Conservation (phyloP, 2,888 invertebrate genomes). For the Atrina japonica region DNA sequence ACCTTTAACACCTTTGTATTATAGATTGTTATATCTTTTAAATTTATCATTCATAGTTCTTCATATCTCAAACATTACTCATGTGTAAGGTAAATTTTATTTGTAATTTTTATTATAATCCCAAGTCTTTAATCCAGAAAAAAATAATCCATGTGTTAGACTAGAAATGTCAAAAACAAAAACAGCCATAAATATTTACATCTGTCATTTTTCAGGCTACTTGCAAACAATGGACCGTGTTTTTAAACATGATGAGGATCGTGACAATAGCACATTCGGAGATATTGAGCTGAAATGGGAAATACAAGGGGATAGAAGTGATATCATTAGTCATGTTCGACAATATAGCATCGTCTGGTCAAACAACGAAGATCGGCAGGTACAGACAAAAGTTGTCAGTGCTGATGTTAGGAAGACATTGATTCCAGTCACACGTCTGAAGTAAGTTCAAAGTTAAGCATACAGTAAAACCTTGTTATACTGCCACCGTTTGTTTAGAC, state of each 20-base stretch:
- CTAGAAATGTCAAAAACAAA: not conserved
- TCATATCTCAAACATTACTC: too few relatives aligned
- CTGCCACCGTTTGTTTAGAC: too few relatives aligned
- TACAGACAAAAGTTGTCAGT: slow-evolving; percentile 76
- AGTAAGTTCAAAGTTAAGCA: slow-evolving; percentile 61
- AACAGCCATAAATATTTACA: not conserved
- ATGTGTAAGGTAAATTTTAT: too few relatives aligned
- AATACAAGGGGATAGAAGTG: slow-evolving; percentile 65
- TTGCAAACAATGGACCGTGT: slow-evolving; percentile 63
- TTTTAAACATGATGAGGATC: slow-evolving; percentile 63
- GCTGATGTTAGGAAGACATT: slow-evolving; percentile 68
- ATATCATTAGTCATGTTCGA: slow-evolving; percentile 58
- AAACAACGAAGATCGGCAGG: slow-evolving; percentile 71
- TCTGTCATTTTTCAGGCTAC: slow-evolving; percentile 59
- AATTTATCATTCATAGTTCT: too few relatives aligned
- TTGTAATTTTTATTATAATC: too few relatives aligned
- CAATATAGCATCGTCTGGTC: slow-evolving; percentile 79
- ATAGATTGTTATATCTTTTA: too few relatives aligned
- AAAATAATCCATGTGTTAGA: not conserved
- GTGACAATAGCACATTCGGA: slow-evolving; percentile 72
- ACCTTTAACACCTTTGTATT: too few relatives aligned
- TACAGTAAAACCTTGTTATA: too few relatives aligned
- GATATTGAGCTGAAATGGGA: slow-evolving; percentile 77
- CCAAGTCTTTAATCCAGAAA: too few relatives aligned
- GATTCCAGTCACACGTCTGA: slow-evolving; percentile 74